Evolutionary conservation across 2,888 invertebrate genomes (phyloP), one percentile per base, ranked within the genome.

Genomic region (Ethmia dodecea): DNA sequence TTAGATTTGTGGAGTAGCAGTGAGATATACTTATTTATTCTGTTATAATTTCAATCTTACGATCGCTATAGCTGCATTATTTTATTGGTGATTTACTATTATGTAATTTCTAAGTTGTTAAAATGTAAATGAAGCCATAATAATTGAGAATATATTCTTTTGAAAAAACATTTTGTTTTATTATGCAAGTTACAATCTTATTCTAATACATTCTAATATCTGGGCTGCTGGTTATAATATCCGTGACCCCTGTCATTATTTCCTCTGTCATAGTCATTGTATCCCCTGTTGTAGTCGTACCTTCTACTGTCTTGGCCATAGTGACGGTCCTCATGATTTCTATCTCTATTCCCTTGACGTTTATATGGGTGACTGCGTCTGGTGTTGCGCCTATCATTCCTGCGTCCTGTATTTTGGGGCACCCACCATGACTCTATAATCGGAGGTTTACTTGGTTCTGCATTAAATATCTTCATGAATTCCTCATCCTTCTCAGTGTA

Each of bases 401-500:
- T 59, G 5, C 68, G 61, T 0, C 63, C 63, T 5, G 55, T 49
- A 42, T 70, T 66, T 14, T 67, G 61, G 8, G 70, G 45, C 2
- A 56, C 52, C 64, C 67, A 68, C 90, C 90, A 91, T 9, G 88
- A 84, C 33, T 90, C 89, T 8, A 91, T 51, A 8, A 91, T 84
- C 5, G 92, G 91, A 3, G 91, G 91, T 6, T 43, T 59, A 6
- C 81, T 77, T 1, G 65, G 55, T 11, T 77, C 69, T 9, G 74
- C 65, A 41, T 76, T 78, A 28, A 63, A 75, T 1, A 79, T 72
- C 54, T 73, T 78, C 77, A 89, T 87, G 55, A 89, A 92, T 33
- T 89, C 89, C 28, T 74, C 74, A 71, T 92, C 92, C 5, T 88
- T 81, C 18, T 89, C 88, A 22, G 91, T 90, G 49, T 78, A 91